Base-by-base conservation (phyloP, 53 echinoderm and acorn worm species). In the Luidia sarsii region DNA sequence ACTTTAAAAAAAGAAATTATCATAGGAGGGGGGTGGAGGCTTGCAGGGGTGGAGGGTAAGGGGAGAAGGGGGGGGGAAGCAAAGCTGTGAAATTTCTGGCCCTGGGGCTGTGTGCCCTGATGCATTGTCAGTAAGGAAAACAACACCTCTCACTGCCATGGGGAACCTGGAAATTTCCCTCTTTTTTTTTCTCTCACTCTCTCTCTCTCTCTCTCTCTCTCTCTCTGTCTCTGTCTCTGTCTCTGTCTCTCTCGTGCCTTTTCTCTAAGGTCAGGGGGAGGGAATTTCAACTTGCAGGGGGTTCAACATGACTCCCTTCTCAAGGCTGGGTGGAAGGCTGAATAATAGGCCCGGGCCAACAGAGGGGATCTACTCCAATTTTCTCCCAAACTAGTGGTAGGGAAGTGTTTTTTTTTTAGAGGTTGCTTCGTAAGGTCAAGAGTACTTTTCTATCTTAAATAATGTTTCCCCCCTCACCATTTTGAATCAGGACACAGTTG, bases 91-190 rank as follows among this genome's bases (percentile, higher is more conserved):
- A 65, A 53, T 55, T 54, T 61, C 61, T 39, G 59, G 61, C 60
- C 77, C 77, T 77, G 16, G 0, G 61, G 77, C 60, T 39, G 18
- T 61, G 6, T 48, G 77, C 45, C 61, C 33, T 11, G n/a, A n/a
- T 59, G 77, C 48, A 37, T 46, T 46, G 61, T 77, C 19, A 31
- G 77, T 60, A 77, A 61, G 77, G 61, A 77, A 77, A 77, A 77
- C 77, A 77, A 77, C 77, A 45, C 61, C 61, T 59, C n/a, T n/a
- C n/a, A n/a, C n/a, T n/a, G n/a, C n/a, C n/a, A n/a, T n/a, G n/a
- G n/a, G n/a, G n/a, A n/a, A n/a, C n/a, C n/a, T n/a, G n/a, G n/a
- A n/a, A n/a, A n/a, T n/a, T n/a, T n/a, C n/a, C n/a, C n/a, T n/a
- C n/a, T n/a, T n/a, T n/a, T n/a, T n/a, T n/a, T n/a, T n/a, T n/a